Evolutionary conservation across 1,140 invertebrate genomes (phyloP).

Genomic region (Bombyx mandarina): DNA sequence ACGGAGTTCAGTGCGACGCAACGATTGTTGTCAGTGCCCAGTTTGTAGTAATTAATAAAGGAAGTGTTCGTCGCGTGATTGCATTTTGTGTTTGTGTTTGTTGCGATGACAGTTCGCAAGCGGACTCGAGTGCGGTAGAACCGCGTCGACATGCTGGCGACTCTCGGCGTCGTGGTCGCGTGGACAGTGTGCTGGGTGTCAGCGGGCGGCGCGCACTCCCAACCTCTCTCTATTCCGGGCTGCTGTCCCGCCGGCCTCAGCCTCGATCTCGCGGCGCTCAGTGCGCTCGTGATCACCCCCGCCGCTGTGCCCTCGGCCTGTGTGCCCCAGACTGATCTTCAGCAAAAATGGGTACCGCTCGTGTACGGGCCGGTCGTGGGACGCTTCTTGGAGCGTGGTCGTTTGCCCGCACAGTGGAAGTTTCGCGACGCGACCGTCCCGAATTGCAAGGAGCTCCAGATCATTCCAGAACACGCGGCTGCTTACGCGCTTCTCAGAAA

Average conservation of each 20-base stretch:
- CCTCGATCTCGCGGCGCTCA: slow-evolving; percentile 33
- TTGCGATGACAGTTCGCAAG: background rate
- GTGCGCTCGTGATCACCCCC: slow-evolving; percentile 14
- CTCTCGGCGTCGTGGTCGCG: slow-evolving; percentile 8
- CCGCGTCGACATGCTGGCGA: slow-evolving; percentile 16
- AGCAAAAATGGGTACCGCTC: slow-evolving; percentile 56
- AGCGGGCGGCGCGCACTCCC: slow-evolving; percentile 32
- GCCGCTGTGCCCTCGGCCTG: slow-evolving; percentile 18
- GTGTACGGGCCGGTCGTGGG: slow-evolving; percentile 66
- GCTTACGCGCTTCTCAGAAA: slow-evolving; percentile 69
- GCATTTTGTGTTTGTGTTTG: background rate
- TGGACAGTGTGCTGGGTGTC: slow-evolving; percentile 25
- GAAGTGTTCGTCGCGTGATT: no score
- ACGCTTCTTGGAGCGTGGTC: slow-evolving; percentile 35
- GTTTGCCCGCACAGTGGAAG: slow-evolving; percentile 65
- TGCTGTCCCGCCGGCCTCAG: slow-evolving; percentile 68
- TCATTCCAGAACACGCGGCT: slow-evolving; percentile 36
- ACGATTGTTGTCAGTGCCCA: no score
- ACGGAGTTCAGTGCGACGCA: no score
- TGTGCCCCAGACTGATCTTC: slow-evolving; percentile 25
- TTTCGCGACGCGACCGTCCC: slow-evolving; percentile 34
- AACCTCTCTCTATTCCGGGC: slow-evolving; percentile 59
- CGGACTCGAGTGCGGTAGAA: slow-evolving; percentile 14
- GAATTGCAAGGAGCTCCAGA: slow-evolving; percentile 44
- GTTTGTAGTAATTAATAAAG: no score